Base-by-base conservation (phyloP, 2,888 invertebrate genomes). In the Pollenia amentaria region DNA sequence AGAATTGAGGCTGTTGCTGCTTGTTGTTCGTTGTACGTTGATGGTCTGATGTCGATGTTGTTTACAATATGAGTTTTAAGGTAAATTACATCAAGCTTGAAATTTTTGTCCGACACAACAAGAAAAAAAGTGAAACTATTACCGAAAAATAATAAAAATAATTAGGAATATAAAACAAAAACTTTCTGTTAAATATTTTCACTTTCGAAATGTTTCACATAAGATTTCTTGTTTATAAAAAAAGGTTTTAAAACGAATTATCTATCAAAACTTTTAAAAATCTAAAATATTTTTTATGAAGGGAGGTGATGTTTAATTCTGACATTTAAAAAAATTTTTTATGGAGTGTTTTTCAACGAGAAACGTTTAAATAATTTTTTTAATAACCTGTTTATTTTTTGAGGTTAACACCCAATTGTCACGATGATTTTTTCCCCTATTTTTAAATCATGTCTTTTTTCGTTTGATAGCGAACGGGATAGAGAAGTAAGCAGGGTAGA, bases 71-170 rank as follows among this genome's bases (percentile, higher is more conserved):
- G 84, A 42, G 80, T 77, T 88, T 89, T 88, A 89, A 88, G 88
- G 89, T 88, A 89, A 89, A 85, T 89, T 87, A 75, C 84, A 69
- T 70, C 78, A 82, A 82, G 48, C 67, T 69, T 78, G 14, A 78
- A 75, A 60, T 29, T 75, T 51, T 6, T 73, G 57, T 73, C 73
- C 83, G 62, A 51, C 78, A 86, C 84, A 75, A 6, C 11, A 38
- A 69, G 6, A 44, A 46, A 64, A 87, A 88, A 89, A 89, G 89
- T 89, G 88, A 89, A 88, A 88, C 72, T 88, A 77, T 85, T 64
- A 85, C 84, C 77, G 42, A 75, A 73, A 70, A 62, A 48, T 51
- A 65, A 72, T n/a, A 64, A 67, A 60, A 80, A 75, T 2, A 72
- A 67, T 4, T 3, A 75, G 29, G 29, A 29, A 29, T 29, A 29